Conservation (phyloP, 2,888 invertebrate genomes). For the Boloria euphrosyne region DNA sequence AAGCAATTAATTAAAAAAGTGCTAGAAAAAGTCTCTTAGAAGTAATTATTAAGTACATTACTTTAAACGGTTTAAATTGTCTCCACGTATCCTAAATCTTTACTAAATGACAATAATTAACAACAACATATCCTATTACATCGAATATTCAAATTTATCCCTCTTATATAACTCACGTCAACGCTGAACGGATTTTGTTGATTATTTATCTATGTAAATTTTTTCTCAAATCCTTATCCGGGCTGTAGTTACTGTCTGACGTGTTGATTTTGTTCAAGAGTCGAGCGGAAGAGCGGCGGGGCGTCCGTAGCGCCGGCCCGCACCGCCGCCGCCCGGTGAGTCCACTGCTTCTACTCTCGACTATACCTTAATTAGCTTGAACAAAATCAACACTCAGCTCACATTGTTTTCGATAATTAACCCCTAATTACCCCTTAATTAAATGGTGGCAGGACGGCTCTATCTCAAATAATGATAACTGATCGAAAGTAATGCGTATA, state of each 20-base stretch:
- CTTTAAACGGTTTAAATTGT: no score
- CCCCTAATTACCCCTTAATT: constrained; percentile 16
- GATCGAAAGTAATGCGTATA: no score
- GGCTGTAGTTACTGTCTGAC: constrained; percentile 33
- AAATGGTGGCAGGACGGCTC: neutral
- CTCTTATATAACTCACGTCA: no score
- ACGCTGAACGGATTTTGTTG: neutral
- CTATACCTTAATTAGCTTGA: constrained; percentile 63
- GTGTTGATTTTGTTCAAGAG: constrained; percentile 79
- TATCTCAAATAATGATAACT: no score
- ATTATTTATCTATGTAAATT: neutral
- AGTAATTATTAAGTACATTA: no score
- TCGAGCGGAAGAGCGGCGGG: constrained; percentile 67
- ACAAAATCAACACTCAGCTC: constrained; percentile 54
- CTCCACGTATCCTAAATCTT: no score
- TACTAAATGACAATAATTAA: no score
- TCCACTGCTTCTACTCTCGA: constrained; percentile 47
- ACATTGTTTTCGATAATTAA: constrained; percentile 16
- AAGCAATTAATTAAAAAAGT: no score
- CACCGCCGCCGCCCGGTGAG: constrained; percentile 68
- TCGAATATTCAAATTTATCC: no score
- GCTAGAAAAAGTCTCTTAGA: no score
- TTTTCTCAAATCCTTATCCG: neutral
- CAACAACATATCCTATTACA: no score
- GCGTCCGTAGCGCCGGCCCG: constrained; percentile 68